These are phyloP conservation scores for Petaurus breviceps DNA, from an alignment of 2,113 vertebrate genomes.

Conservation along the genomic window DNA sequence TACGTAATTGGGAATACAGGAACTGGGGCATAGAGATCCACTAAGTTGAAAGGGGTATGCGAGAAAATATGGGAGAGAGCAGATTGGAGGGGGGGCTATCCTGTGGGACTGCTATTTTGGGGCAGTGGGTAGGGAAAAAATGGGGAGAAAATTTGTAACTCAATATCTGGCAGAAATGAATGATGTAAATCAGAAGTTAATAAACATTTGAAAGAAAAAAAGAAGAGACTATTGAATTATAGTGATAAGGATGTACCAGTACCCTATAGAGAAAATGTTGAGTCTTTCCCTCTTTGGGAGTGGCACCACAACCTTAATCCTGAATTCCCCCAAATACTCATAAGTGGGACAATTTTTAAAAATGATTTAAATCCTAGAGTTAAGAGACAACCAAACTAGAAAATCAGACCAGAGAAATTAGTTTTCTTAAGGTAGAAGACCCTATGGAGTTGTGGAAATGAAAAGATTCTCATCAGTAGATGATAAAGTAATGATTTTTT, in stretches of 20 bases:
- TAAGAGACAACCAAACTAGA: conserved; percentile 9
- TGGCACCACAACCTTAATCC: neutral
- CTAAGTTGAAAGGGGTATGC: too few species aligned
- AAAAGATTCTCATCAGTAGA: conserved; percentile 50
- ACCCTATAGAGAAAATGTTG: neutral
- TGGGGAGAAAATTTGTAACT: too few species aligned
- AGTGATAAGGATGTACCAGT: neutral
- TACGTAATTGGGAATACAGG: too few species aligned
- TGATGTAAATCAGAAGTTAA: too few species aligned
- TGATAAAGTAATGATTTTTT: conserved; percentile 48
- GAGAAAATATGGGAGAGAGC: too few species aligned
- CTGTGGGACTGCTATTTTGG: too few species aligned
- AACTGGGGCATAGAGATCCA: too few species aligned
- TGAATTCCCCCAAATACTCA: neutral
- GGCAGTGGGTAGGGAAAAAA: too few species aligned
- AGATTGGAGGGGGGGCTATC: too few species aligned
- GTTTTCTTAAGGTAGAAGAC: conserved; percentile 17
- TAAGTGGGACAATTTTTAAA: neutral
- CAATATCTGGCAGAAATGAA: too few species aligned
- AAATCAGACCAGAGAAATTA: conserved; percentile 29
- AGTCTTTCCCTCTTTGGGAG: neutral
- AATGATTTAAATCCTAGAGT: neutral
- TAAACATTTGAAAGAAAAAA: too few species aligned
- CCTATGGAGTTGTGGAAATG: conserved; percentile 27
- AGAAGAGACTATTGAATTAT: neutral